A percentile compares a stretch with the other conserved stretches of the same genome.
phyloP scores from a whole-genome alignment of 2,797 vertebrate species.

The Potorous gilbertii region DNA sequence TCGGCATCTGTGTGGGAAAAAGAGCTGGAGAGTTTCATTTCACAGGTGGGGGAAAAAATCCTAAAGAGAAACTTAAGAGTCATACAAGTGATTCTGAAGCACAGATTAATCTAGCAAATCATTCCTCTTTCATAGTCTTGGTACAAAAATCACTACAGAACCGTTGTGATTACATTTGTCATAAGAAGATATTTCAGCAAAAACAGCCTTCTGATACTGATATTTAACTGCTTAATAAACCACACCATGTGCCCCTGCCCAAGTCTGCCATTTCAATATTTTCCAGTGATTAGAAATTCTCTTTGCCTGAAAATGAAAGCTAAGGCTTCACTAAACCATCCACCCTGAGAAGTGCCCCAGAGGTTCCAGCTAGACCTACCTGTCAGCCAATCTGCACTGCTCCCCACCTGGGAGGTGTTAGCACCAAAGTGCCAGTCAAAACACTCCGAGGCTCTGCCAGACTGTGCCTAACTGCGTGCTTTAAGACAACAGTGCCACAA shows the following conservation, averaged over 20 bases:
- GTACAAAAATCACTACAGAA: background rate
- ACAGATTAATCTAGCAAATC: background rate
- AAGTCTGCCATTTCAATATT: background rate
- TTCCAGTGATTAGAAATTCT: background rate
- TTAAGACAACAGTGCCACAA: fast-evolving
- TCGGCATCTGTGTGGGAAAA: background rate
- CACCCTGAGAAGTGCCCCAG: background rate
- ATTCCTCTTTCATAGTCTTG: background rate
- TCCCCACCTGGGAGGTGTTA: background rate
- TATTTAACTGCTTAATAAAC: background rate
- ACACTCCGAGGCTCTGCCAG: background rate
- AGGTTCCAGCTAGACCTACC: background rate
- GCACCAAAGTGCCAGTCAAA: background rate
- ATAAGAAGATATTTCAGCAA: background rate
- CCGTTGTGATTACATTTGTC: background rate
- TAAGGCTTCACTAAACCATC: background rate
- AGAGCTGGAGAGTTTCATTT: background rate
- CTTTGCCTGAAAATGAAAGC: conserved; percentile 50
- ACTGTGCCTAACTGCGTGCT: background rate
- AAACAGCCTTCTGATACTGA: background rate
- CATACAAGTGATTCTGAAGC: background rate
- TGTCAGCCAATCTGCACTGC: background rate
- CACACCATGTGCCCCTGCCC: background rate
- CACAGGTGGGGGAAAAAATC: background rate
- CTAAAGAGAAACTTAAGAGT: background rate